A percentile compares a stretch with the other conserved stretches of the same genome.
phyloP scores from a whole-genome alignment of 2,113 vertebrate genomes.

The Mesoclemmys tuberculata region DNA sequence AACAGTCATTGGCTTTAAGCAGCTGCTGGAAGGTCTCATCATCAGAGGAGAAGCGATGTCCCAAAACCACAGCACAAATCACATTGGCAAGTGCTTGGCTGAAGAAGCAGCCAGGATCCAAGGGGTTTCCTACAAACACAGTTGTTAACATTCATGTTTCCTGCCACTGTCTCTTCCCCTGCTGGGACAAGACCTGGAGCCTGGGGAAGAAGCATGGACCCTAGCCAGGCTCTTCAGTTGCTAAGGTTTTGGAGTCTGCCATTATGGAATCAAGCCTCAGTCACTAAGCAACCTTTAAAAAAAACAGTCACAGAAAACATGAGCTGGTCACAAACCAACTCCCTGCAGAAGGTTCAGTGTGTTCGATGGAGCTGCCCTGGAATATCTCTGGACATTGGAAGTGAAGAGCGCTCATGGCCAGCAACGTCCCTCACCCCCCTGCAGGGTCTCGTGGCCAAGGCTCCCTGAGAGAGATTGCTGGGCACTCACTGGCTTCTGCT shows the following conservation, averaged over 20 bases:
- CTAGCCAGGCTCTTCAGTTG: not conserved
- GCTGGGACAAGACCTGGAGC: not conserved
- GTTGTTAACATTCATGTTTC: not conserved
- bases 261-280: not conserved
- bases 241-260: not conserved
- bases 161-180: not conserved
- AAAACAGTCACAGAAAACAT: not conserved
- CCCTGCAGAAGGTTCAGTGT: not conserved
- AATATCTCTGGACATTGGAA: not conserved
- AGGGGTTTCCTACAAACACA: conserved; percentile 61
- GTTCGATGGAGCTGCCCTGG: not conserved
- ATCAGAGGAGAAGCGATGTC: conserved; percentile 58
- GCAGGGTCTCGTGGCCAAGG: no score
- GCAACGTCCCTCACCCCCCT: not conserved
- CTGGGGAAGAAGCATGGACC: not conserved
- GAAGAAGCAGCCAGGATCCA: conserved; percentile 54
- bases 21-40: conserved; percentile 70
- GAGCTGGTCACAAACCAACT: not conserved
- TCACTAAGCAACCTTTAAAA: not conserved
- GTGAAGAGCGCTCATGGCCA: not conserved
- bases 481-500: not conserved
- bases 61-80: conserved; percentile 65
- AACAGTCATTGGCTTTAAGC: conserved; percentile 2
- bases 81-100: conserved; percentile 67
- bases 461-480: no score